A percentile compares a stretch with the other conserved stretches of the same genome.
phyloP scores from a whole-genome alignment of 2,797 vertebrate genomes.

The Lacerta viridis region DNA sequence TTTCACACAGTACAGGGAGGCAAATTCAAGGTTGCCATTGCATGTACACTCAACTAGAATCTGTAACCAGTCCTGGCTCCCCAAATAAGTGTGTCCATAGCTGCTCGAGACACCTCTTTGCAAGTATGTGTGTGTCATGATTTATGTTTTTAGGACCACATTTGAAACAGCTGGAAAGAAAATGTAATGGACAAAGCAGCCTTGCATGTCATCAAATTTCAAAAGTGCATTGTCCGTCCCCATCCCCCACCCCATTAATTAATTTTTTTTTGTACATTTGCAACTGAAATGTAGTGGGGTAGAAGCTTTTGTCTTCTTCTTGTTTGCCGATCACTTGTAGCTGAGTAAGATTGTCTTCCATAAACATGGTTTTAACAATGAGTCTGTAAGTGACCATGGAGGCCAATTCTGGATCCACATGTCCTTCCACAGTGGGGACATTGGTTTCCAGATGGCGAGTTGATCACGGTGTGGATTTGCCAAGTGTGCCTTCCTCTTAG shows the following conservation, averaged over 20 bases:
- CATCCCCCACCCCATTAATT: neutral
- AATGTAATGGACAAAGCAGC: neutral
- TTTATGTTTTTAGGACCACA: neutral
- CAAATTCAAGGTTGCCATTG: neutral
- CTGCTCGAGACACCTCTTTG: neutral
- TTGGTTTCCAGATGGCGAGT: too few relatives aligned
- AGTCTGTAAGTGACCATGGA: too few relatives aligned
- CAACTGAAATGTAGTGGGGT: neutral
- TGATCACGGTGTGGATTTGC: too few relatives aligned
- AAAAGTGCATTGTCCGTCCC: neutral
- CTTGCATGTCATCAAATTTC: neutral
- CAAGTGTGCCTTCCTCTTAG: too few relatives aligned
- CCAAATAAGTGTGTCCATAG: neutral
- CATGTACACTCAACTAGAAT: neutral
- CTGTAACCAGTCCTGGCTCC: neutral
- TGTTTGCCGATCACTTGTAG: too few relatives aligned
- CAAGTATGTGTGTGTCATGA: neutral
- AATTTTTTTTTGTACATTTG: neutral
- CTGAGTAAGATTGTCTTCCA: too few relatives aligned
- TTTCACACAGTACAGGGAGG: neutral
- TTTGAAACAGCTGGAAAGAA: neutral
- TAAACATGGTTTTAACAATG: too few relatives aligned
- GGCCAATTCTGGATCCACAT: too few relatives aligned
- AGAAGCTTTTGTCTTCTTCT: neutral
- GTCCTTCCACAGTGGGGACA: too few relatives aligned